Evolutionary conservation across 2,113 vertebrate species (phyloP), one percentile per base, ranked within the genome.

Genomic region (Hypocryptadius cinnamomeus): DNA sequence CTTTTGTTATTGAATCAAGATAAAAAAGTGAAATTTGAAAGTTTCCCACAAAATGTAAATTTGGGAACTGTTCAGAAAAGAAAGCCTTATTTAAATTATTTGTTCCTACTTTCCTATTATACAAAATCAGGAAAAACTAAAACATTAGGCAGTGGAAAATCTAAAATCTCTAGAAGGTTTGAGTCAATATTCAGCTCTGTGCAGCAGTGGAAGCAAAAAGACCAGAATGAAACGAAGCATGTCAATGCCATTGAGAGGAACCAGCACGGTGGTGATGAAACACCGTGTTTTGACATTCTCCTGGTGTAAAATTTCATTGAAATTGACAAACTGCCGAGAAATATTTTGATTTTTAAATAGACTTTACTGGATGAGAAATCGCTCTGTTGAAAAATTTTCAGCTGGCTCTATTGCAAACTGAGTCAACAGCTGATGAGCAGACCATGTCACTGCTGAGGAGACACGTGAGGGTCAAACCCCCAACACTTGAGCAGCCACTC

Each of bases 341-440:
- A 93, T 91, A 96, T 96, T 96, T 96, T 96, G 90, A 88, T 95
- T 94, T 94, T 96, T 96, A 63, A 85, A 77, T 96, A 96, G 93
- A 73, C 68, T 92, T 87, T 48, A 68, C 92, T 94, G 96, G 95
- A 95, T 86, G 79, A 88, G 90, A 70, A 88, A 93, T 53, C 4
- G 3, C 78, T 90, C 51, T 69, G 83, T 69, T 96, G 96, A 95
- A 96, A 89, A 88, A 30, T 78, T 90, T 95, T 96, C 91, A 96
- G 92, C 94, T 96, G 95, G 96, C 96, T 93, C 57, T 39, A 7
- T 16, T 47, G 61, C 90, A 92, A 65, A 93, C 80, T 69, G 89
- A 94, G 86, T 92, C 70, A 93, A 80, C 86, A 92, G 91, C 92
- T 92, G 94, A 93, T 80, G 86, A 90, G 69, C 90, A 74, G 92